phyloP scores from a whole-genome alignment of 2,113 vertebrate genomes.

The Caloenas nicobarica region DNA sequence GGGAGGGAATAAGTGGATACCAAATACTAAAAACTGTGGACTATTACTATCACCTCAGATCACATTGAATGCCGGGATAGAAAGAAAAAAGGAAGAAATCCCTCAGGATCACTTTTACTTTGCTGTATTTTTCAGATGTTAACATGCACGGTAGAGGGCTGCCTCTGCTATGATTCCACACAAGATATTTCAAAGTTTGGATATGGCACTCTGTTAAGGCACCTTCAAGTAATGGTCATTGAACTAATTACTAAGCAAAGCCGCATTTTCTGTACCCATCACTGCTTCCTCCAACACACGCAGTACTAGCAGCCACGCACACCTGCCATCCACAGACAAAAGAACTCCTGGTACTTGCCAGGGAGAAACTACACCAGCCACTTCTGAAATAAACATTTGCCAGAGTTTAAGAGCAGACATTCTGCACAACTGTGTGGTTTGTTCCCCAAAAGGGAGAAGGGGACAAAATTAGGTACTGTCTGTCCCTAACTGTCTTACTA shows the following conservation, averaged over 20 bases:
- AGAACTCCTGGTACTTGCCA: background rate
- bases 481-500: constrained; percentile 54
- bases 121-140: background rate
- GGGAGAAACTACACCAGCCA: constrained; percentile 50
- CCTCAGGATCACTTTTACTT: background rate
- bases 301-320: constrained; percentile 31
- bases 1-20: background rate
- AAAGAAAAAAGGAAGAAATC: background rate
- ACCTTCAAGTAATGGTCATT: constrained; percentile 16
- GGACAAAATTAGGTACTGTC: constrained; percentile 11
- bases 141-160: constrained; percentile 25
- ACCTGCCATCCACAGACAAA: constrained; percentile 25
- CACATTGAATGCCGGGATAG: background rate
- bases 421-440: constrained; percentile 34
- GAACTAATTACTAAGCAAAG: constrained; percentile 38
- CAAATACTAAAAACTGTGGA: background rate
- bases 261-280: constrained; percentile 26
- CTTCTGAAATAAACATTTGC: constrained; percentile 53
- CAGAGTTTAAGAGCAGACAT: constrained; percentile 53
- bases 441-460: background rate
- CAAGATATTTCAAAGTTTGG: constrained; percentile 24
- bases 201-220: constrained; percentile 14
- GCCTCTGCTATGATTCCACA: constrained; percentile 4
- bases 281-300: constrained; percentile 25
- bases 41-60: background rate